Percentiles rank a stretch among this genome's conserved stretches.
Evolutionary conservation across 2,113 vertebrate genomes (phyloP).

Genomic region (Pterocles burchelli): DNA sequence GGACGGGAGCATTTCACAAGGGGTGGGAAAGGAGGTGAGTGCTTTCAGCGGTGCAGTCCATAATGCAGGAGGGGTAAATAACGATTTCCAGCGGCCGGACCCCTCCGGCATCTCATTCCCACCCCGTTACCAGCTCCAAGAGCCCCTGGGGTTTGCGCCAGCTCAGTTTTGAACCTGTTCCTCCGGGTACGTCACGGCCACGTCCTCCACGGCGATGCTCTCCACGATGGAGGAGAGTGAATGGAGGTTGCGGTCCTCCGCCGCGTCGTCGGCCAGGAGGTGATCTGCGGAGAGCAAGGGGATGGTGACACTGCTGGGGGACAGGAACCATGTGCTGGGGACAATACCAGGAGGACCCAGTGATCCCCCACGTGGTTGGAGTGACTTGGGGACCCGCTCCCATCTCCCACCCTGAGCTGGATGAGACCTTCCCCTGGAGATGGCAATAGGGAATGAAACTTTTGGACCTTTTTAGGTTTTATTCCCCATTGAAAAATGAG

Average conservation of each 20-base stretch:
- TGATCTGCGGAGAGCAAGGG: constrained; percentile 78
- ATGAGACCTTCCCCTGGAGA: neutral
- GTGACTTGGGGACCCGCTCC: neutral
- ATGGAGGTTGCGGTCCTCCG: constrained; percentile 85
- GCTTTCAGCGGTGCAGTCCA: neutral
- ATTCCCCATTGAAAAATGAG: neutral
- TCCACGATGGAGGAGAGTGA: constrained; percentile 93
- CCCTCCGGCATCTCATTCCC: neutral
- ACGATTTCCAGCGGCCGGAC: neutral
- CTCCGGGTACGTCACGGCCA: constrained; percentile 79
- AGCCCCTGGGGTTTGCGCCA: neutral
- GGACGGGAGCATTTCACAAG: neutral
- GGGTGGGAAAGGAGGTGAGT: neutral
- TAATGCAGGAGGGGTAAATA: neutral
- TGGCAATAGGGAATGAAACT: neutral
- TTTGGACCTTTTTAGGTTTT: neutral
- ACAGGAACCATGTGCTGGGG: neutral
- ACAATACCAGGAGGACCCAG: fast-evolving
- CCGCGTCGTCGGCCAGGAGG: constrained; percentile 80
- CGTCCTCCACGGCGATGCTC: constrained; percentile 85
- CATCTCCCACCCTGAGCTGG: neutral
- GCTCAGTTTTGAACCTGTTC: constrained; percentile 76
- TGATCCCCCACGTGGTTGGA: fast-evolving
- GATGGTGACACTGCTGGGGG: neutral
- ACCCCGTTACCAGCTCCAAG: neutral